Evolutionary conservation across 2,888 invertebrate genomes (phyloP).

Genomic region (Dexiosoma caninum): DNA sequence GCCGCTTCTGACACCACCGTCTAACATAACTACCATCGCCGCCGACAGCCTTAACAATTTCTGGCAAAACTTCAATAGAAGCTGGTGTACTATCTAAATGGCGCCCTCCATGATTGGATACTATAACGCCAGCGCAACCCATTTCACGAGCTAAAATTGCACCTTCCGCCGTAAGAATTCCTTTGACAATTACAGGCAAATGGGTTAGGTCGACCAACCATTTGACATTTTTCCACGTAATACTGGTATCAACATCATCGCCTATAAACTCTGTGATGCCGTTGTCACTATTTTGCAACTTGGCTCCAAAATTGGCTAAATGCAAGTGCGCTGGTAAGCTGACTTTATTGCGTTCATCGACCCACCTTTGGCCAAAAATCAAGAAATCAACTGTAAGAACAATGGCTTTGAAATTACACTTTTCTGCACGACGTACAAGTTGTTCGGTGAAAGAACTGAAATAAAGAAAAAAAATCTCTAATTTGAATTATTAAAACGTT

Average conservation of each 20-base stretch:
- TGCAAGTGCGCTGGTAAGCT: slow-evolving; percentile 87
- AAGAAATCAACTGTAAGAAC: slow-evolving; percentile 94
- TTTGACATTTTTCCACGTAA: slow-evolving; percentile 85
- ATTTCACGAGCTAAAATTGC: slow-evolving; percentile 85
- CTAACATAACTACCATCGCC: slow-evolving; percentile 87
- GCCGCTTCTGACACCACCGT: slow-evolving; percentile 91
- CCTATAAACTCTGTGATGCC: too few species aligned
- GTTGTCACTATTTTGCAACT: slow-evolving; percentile 83
- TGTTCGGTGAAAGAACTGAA: slow-evolving; percentile 81
- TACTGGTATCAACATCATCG: slow-evolving; percentile 87
- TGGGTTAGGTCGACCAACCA: slow-evolving; percentile 91
- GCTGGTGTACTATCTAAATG: slow-evolving; percentile 85
- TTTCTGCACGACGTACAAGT: slow-evolving; percentile 88
- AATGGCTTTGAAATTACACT: slow-evolving; percentile 89
- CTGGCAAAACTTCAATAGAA: slow-evolving; percentile 89
- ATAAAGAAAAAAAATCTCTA: slow-evolving; percentile 74
- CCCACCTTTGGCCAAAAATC: slow-evolving; percentile 88
- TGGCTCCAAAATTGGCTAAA: slow-evolving; percentile 89
- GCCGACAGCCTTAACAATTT: slow-evolving; percentile 86
- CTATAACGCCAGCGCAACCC: slow-evolving; percentile 89
- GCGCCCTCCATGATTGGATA: slow-evolving; percentile 96
- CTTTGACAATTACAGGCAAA: slow-evolving; percentile 91
- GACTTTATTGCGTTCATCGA: slow-evolving; percentile 91
- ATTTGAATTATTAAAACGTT: not conserved
- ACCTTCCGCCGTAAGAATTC: slow-evolving; percentile 91